phyloP scores from a whole-genome alignment of 30 jellyfish, hydroid and myxozoan genomes.

The Rhopilema esculentum region DNA sequence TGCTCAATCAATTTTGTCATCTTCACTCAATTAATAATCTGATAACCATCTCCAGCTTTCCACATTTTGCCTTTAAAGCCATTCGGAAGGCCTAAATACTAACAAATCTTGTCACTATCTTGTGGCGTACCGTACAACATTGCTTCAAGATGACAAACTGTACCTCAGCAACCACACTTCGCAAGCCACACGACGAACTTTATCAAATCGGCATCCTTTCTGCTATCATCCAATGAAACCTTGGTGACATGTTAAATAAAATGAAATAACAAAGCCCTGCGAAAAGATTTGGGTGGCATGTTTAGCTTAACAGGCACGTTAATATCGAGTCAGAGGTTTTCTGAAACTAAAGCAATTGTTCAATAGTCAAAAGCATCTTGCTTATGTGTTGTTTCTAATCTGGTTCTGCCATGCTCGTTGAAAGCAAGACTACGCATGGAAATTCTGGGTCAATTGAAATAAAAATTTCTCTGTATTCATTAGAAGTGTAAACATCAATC shows the following conservation, averaged over 20 bases:
- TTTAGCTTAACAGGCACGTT: neutral
- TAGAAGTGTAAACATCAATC: too few relatives aligned
- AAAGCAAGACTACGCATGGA: neutral
- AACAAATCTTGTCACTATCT: neutral
- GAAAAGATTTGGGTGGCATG: conserved; percentile 35
- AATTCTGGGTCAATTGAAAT: neutral
- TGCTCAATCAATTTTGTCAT: neutral
- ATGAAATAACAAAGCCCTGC: conserved; percentile 15
- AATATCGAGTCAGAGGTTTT: neutral
- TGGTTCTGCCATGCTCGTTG: neutral
- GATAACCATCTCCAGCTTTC: neutral
- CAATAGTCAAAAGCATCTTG: neutral
- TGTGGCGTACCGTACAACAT: neutral
- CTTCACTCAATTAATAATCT: neutral
- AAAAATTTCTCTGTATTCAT: neutral
- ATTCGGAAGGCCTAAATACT: neutral
- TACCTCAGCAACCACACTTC: neutral
- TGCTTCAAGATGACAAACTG: neutral
- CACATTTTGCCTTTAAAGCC: neutral
- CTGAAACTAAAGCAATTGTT: neutral
- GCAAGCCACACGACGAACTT: neutral
- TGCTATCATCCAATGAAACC: conserved; percentile 4
- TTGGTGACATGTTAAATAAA: neutral
- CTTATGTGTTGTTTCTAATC: neutral
- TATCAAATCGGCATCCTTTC: neutral